Conservation (phyloP, 2,113 vertebrate species). For the Pterocles burchelli region DNA sequence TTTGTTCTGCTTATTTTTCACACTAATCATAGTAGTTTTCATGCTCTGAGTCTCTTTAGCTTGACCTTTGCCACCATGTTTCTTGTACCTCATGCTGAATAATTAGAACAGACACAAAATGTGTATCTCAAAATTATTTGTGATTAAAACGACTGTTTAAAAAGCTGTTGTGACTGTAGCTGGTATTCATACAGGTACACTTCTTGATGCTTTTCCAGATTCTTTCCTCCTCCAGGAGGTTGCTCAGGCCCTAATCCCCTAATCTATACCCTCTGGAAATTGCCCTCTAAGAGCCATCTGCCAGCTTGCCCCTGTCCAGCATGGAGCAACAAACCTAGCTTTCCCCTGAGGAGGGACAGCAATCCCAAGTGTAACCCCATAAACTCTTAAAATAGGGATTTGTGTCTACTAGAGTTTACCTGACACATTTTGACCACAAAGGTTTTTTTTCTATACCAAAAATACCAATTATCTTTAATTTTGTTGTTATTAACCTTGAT, state of each 20-base stretch:
- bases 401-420: not conserved
- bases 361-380: not conserved
- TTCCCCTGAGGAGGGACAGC: not conserved
- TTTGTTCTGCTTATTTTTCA: not conserved
- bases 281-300: not conserved
- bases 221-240: not conserved
- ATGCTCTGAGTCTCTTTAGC: not conserved
- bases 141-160: slow-evolving; percentile 9
- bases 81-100: not conserved
- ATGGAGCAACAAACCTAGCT: not conserved
- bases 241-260: not conserved
- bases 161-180: not conserved
- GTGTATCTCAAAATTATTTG: not conserved
- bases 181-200: not conserved
- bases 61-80: slow-evolving; percentile 21
- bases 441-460: not conserved
- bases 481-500: not conserved
- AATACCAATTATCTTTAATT: not conserved
- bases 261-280: not conserved
- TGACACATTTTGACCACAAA: not conserved
- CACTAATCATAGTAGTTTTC: not conserved
- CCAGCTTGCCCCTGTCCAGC: not conserved
- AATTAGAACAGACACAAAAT: not conserved
- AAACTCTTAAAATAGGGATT: not conserved
- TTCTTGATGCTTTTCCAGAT: slow-evolving; percentile 1